phyloP scores from a whole-genome alignment of 2,888 invertebrate genomes.

The Labia minor region DNA sequence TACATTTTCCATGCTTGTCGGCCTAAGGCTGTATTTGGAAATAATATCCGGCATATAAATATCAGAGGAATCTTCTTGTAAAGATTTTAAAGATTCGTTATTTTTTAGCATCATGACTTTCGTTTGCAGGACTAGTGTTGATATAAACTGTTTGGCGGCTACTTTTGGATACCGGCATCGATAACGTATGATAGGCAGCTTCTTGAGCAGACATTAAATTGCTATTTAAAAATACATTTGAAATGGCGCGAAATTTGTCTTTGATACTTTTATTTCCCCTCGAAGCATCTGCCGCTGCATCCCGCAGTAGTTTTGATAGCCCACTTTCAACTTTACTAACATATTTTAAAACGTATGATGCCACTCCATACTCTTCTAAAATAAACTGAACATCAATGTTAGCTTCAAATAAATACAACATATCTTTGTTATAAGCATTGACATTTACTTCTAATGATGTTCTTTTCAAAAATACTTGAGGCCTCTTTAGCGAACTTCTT shows the following conservation, averaged over 20 bases:
- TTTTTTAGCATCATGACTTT: conserved; percentile 25
- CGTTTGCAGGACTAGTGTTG: conserved; percentile 23
- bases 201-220: conserved; percentile 28
- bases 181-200: conserved; percentile 27
- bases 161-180: conserved; percentile 26
- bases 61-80: conserved; percentile 22
- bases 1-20: conserved; percentile 14
- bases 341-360: neutral
- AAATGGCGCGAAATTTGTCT: conserved; percentile 14
- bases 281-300: conserved; percentile 18
- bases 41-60: conserved; percentile 22
- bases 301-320: neutral
- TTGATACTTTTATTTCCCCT: neutral
- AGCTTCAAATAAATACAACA: neutral
- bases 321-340: conserved; percentile 16
- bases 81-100: conserved; percentile 17
- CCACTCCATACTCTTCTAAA: neutral
- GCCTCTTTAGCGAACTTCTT: conserved; percentile 13
- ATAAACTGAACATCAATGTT: neutral
- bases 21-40: conserved; percentile 18
- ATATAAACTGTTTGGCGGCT: conserved; percentile 26
- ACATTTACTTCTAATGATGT: neutral
- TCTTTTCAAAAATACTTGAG: neutral
- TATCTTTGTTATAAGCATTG: neutral
- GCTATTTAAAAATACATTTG: conserved; percentile 26